Conservation (phyloP, 2,113 vertebrate species). For the Fregetta grallaria region DNA sequence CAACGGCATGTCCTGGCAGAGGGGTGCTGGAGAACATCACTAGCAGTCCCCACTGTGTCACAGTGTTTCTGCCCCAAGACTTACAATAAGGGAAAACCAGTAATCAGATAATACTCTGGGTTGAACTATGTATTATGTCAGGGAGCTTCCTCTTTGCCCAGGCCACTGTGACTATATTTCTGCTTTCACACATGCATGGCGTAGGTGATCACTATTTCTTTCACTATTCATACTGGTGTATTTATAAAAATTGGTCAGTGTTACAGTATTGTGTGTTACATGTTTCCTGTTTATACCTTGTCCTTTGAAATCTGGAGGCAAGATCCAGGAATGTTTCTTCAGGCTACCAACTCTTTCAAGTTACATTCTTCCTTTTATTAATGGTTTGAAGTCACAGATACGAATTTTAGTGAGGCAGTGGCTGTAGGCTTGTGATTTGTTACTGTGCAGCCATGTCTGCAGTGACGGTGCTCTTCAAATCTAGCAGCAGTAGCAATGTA, state of each 20-base stretch:
- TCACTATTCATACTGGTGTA: neutral
- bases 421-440: neutral
- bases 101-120: neutral
- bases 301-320: neutral
- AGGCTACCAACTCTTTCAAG: neutral
- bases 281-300: neutral
- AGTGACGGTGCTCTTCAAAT: neutral
- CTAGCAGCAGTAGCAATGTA: neutral
- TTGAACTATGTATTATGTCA: neutral
- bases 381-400: neutral
- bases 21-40: neutral
- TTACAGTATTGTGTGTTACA: neutral
- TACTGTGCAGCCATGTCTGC: neutral
- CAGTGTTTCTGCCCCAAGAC: neutral
- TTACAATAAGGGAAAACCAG: neutral
- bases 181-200: neutral
- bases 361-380: neutral
- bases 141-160: neutral
- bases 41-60: neutral
- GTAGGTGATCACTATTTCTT: neutral
- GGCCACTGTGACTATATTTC: neutral
- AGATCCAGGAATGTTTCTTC: neutral
- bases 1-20: neutral
- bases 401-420: neutral
- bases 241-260: neutral